Conservation (phyloP, 1,140 invertebrate species). For the Doryteuthis pealeii region DNA sequence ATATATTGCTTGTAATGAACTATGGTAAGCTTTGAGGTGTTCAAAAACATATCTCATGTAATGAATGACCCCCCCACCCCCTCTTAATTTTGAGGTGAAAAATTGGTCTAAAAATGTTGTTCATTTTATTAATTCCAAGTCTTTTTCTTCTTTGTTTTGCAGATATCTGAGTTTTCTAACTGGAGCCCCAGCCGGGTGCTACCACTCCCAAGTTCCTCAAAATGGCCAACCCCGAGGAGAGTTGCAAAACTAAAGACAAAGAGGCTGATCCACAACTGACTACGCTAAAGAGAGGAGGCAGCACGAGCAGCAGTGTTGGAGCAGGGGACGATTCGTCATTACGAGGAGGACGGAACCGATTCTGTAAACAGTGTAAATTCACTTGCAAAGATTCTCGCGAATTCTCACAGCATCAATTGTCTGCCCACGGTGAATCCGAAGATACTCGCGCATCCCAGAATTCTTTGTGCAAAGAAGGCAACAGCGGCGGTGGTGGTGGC, state of each 20-base stretch:
- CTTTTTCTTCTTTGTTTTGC: background rate
- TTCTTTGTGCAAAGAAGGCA: background rate
- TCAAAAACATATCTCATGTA: too few relatives aligned
- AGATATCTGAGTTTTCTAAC: background rate
- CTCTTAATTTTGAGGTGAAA: too few relatives aligned
- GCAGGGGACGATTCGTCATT: constrained; percentile 14
- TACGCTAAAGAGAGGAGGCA: constrained; percentile 29
- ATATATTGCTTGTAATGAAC: too few relatives aligned
- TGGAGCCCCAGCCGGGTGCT: background rate
- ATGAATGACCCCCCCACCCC: too few relatives aligned
- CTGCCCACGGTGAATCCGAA: constrained; percentile 39
- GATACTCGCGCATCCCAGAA: constrained; percentile 18
- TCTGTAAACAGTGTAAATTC: constrained; percentile 50
- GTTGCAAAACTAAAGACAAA: background rate
- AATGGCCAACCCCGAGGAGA: background rate
- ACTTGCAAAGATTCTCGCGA: constrained; percentile 44
- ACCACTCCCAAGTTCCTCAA: background rate
- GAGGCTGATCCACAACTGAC: constrained; percentile 5
- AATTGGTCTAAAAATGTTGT: too few relatives aligned
- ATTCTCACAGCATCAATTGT: constrained; percentile 46
- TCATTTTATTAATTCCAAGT: background rate
- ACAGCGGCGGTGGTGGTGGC: background rate
- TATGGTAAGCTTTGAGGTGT: too few relatives aligned
- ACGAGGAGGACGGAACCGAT: constrained; percentile 31
- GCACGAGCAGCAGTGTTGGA: constrained; percentile 24